Evolutionary conservation across 2,797 vertebrate genomes (phyloP).

Genomic region (Gymnodraco acuticeps): DNA sequence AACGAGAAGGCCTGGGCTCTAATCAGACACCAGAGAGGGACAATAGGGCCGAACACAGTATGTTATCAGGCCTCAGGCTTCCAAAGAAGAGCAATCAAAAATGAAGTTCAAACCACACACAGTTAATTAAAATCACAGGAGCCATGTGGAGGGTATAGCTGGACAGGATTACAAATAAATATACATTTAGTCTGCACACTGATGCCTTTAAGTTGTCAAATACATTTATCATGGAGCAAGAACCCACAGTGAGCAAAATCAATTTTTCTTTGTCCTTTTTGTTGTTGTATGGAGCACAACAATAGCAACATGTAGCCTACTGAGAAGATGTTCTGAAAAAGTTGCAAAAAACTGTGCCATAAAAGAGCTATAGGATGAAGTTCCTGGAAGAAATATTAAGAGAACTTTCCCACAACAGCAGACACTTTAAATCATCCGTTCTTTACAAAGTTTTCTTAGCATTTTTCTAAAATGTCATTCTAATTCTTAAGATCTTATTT

Average conservation of each 20-base stretch:
- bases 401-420: constrained; percentile 14
- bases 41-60: constrained; percentile 24
- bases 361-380: background rate
- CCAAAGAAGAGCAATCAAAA: constrained; percentile 21
- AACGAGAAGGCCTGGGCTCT: background rate
- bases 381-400: background rate
- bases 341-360: background rate
- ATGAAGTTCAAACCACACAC: background rate
- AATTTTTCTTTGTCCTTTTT: constrained; percentile 20
- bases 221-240: constrained; percentile 29
- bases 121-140: constrained; percentile 14
- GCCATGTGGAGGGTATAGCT: background rate
- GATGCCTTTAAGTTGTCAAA: background rate
- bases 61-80: constrained; percentile 4
- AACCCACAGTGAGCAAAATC: background rate
- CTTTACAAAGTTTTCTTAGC: background rate
- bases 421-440: background rate
- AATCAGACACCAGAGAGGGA: constrained; percentile 37
- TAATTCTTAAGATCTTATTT: background rate
- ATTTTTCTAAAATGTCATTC: background rate
- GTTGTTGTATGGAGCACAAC: constrained; percentile 16
- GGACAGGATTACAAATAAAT: constrained; percentile 23
- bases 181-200: constrained; percentile 17
- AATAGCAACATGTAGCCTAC: background rate
- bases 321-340: background rate